phyloP scores from a whole-genome alignment of 2,797 vertebrate species.

The Mus spretus region DNA sequence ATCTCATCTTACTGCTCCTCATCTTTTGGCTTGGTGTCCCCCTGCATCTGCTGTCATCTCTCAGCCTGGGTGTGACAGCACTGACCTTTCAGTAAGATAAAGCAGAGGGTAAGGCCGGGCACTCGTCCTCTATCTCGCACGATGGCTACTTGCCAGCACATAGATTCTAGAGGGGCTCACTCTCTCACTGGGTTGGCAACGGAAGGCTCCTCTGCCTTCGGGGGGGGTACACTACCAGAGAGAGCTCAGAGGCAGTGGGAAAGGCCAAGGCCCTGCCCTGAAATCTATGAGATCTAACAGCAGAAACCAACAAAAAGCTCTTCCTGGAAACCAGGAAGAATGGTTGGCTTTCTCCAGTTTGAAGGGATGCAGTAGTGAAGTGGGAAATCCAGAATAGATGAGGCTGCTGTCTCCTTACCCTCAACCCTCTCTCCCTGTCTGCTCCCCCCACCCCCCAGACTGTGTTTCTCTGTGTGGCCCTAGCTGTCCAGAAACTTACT shows the following conservation, averaged over 20 bases:
- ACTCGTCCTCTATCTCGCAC: rapidly evolving
- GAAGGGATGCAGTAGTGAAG: neutral
- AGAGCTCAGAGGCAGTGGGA: neutral
- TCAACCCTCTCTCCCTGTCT: neutral
- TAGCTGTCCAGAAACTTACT: neutral
- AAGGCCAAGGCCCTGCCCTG: neutral
- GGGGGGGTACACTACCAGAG: neutral
- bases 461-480: neutral
- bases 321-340: neutral
- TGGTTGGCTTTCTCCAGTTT: neutral
- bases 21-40: neutral
- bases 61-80: neutral
- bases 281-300: neutral
- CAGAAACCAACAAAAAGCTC: neutral
- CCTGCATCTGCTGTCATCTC: neutral
- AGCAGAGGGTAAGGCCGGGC: neutral
- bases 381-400: neutral
- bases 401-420: neutral
- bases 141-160: neutral
- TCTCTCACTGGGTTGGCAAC: no score
- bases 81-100: neutral
- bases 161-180: neutral
- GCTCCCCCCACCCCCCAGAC: neutral
- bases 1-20: rapidly evolving
- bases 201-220: neutral